Base-by-base conservation (phyloP, 1,140 invertebrate species). In the Euborellia annulipes region DNA sequence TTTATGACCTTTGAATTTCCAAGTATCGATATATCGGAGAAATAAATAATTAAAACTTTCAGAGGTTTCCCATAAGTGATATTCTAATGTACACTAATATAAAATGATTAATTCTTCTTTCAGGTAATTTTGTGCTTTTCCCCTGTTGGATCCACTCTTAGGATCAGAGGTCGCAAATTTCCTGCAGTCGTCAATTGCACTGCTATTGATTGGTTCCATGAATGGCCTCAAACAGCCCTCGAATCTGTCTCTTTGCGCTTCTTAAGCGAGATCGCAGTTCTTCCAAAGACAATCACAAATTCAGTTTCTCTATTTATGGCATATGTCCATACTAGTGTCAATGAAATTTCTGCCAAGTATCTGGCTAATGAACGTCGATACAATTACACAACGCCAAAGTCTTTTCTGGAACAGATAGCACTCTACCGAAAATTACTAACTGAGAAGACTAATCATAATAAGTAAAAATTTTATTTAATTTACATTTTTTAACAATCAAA, bases 381-480 rank as follows among this genome's bases (percentile, higher is more conserved):
- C 63, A 95, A 95, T 61, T 95, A 95, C 57, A 94, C 90, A 0
- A 96, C 91, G 1, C 92, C 92, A 0, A 96, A 95, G 64, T 87
- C 85, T 2, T 96, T 94, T 63, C 62, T 96, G n/a, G 91, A 95
- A 59, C 85, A 91, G 58, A 93, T 96, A 45, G 73, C 78, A 32
- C 66, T 95, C 1, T 96, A 93, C 57, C 71, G 75, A 1, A 90
- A 89, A 58, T 62, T 95, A 7, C 63, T 96, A 27, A 70, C 67
- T 7, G 76, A 76, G 41, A 91, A 91, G 62, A 79, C 78, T 2
- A 66, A 61, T n/a, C 78, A 88, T 11, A 27, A 27, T 11, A 27
- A 11, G 23, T 27, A 11, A 27, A n/a, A n/a, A n/a, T n/a, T n/a
- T n/a, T n/a, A n/a, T n/a, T n/a, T n/a, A n/a, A n/a, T n/a, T n/a